Base-by-base conservation (phyloP, 2,797 vertebrate genomes). In the Lagorchestes hirsutus region DNA sequence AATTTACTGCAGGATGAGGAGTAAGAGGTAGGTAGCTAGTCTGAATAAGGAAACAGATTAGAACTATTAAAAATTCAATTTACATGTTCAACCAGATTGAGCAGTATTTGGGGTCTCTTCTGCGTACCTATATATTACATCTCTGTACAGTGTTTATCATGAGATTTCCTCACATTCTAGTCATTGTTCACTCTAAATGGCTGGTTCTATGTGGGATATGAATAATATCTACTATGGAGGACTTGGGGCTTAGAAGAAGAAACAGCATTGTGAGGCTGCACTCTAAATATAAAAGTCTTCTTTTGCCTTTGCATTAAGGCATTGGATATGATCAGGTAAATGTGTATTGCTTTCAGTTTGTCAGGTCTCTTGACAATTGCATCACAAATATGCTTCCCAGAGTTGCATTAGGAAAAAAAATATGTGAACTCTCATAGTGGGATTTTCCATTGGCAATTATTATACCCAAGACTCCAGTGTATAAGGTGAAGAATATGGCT, bases 361-460 rank as follows among this genome's bases (percentile, higher is more conserved):
- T 40, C 18, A 3, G 74, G 40, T 46, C 74, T 82, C 40, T 82
- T 46, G 74, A 82, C 40, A 46, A 9, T 46, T 74, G n/a, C n/a
- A 18, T n/a, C 16, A 27, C 22, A 87, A 40, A 87, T 50, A 87
- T 87, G 8, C 40, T 87, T 87, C 74, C 74, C 74, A 46, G 40
- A 87, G 8, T 87, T 87, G 10, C 40, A 46, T 87, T 87, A 50
- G 74, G 40, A n/a, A 67, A 29, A 57, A 59, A 74, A 82, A 82
- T 82, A 87, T 46, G 28, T 74, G n/a, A 24, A 93, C 91, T 96
- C 93, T 96, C 93, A 62, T 82, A 92, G 55, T n/a, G 95, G 12
- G 27, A 94, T 95, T 96, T 95, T 46, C 56, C 92, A 10, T 40
- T 93, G 87, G 29, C 29, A 27, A 90, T 95, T 91, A 56, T 93